Percentiles rank a stretch among this genome's conserved stretches.
Conservation (phyloP, 2,797 vertebrate genomes). For the Sphenopsis melanotis region DNA sequence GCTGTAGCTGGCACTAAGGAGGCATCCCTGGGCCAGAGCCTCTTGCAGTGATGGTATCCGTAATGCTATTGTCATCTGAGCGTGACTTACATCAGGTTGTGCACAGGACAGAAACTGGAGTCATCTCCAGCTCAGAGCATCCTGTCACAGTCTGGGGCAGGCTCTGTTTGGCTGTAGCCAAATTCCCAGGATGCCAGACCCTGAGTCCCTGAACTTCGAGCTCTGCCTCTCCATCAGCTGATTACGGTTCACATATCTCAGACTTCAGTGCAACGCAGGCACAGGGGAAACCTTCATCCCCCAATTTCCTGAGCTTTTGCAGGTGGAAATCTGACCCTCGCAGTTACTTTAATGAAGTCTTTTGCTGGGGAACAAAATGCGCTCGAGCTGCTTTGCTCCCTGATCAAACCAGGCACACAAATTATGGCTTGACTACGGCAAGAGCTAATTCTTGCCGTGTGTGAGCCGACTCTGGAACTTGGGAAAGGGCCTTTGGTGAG, state of each 20-base stretch:
- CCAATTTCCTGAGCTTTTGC: not conserved
- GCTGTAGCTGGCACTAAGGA: not conserved
- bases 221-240: not conserved
- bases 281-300: not conserved
- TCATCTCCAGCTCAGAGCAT: not conserved
- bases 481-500: not conserved
- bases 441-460: not conserved
- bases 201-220: accelerated
- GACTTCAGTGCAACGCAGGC: not conserved
- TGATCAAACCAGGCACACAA: not conserved
- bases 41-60: not conserved
- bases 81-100: not conserved
- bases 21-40: not conserved
- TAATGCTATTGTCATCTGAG: not conserved
- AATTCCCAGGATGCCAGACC: not conserved
- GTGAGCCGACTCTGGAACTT: not conserved
- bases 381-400: not conserved
- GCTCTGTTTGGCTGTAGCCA: not conserved
- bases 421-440: not conserved
- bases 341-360: not conserved
- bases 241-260: not conserved
- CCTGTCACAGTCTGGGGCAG: accelerated
- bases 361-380: not conserved
- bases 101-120: not conserved
- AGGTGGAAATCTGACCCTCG: not conserved